phyloP scores from a whole-genome alignment of 2,113 vertebrate species.

The Thalassarche chlororhynchos region DNA sequence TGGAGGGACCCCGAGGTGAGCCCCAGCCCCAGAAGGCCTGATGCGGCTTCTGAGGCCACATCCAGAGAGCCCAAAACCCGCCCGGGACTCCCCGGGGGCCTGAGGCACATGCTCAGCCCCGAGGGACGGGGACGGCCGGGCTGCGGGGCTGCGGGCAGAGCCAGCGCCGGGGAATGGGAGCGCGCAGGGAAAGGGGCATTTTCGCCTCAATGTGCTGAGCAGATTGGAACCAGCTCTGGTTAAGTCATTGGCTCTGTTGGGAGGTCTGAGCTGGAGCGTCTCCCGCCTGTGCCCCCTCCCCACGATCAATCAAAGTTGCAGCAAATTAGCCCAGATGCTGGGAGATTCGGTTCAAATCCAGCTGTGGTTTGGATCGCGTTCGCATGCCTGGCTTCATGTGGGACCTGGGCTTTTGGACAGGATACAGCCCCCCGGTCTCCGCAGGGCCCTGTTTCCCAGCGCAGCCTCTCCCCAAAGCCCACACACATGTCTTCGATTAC shows the following conservation, averaged over 20 bases:
- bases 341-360: slow-evolving; percentile 61
- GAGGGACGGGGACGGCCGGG: neutral
- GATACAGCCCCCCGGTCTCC: slow-evolving; percentile 63
- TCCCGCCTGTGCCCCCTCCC: slow-evolving; percentile 62
- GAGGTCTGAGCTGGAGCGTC: slow-evolving; percentile 61
- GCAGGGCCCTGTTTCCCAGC: slow-evolving; percentile 65
- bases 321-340: slow-evolving; percentile 69
- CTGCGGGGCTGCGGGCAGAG: neutral
- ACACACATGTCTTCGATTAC: slow-evolving; percentile 70
- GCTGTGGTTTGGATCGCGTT: slow-evolving; percentile 66
- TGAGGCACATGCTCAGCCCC: neutral
- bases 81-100: neutral
- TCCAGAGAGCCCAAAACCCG: neutral
- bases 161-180: neutral
- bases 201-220: slow-evolving; percentile 41
- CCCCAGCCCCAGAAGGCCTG: too few relatives aligned
- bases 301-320: slow-evolving; percentile 66
- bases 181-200: neutral
- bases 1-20: neutral
- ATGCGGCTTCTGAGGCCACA: accelerated
- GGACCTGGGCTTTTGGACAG: slow-evolving; percentile 64
- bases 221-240: slow-evolving; percentile 61
- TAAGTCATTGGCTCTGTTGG: slow-evolving; percentile 65
- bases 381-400: slow-evolving; percentile 62
- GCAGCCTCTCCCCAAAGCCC: slow-evolving; percentile 59